phyloP scores from a whole-genome alignment of 2,797 vertebrate species.

The Rhinichthys osculus region DNA sequence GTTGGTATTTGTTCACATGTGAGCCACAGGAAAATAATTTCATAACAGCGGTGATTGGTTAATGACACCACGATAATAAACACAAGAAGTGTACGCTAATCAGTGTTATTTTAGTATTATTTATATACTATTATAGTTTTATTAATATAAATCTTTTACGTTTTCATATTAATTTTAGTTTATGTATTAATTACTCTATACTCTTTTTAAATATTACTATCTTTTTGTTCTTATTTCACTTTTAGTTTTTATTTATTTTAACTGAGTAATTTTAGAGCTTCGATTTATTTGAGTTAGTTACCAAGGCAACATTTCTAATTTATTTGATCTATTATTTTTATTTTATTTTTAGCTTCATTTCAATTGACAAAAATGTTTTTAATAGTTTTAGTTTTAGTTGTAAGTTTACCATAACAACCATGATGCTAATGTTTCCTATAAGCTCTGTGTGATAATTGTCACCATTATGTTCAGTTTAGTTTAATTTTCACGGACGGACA shows the following conservation, averaged over 20 bases:
- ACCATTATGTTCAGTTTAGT: no score
- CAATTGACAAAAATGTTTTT: background rate
- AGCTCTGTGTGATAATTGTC: background rate
- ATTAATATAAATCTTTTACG: no score
- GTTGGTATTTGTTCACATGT: background rate
- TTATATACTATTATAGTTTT: no score
- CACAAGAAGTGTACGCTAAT: background rate
- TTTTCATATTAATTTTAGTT: no score
- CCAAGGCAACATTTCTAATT: no score
- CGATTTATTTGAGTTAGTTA: no score
- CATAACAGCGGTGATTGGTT: background rate
- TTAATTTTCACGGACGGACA: no score
- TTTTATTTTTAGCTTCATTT: background rate
- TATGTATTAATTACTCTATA: no score
- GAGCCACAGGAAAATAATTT: background rate
- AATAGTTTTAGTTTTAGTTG: background rate
- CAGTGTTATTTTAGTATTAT: no score
- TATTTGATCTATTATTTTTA: no score
- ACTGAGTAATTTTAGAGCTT: no score
- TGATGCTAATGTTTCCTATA: background rate
- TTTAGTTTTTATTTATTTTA: background rate
- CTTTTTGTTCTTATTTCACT: background rate
- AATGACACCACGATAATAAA: background rate
- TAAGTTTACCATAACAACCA: background rate
- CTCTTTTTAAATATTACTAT: no score